Evolutionary conservation across 2,797 vertebrate genomes (phyloP).

Genomic region (Microctenopoma lineatum): DNA sequence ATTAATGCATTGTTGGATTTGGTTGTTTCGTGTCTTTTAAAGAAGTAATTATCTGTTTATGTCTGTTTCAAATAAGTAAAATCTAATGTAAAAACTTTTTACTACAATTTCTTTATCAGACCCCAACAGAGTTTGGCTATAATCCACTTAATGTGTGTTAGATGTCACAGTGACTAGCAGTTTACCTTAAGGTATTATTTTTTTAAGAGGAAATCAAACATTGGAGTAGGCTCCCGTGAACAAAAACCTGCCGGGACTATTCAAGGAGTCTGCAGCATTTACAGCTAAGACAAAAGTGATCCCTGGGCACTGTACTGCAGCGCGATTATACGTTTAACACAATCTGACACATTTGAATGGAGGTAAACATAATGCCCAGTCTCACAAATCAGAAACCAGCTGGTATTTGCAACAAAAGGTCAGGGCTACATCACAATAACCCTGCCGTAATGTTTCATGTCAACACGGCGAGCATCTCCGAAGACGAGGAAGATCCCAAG

Average conservation of each 20-base stretch:
- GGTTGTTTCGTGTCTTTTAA: no score
- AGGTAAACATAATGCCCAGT: not conserved
- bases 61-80: not conserved
- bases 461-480: conserved; percentile 72
- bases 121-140: not conserved
- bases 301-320: not conserved
- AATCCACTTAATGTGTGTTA: not conserved
- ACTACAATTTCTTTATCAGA: not conserved
- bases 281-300: not conserved
- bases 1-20: no score
- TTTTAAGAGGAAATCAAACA: conserved; percentile 1
- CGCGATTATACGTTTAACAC: not conserved
- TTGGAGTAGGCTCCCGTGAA: conserved; percentile 2
- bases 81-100: not conserved
- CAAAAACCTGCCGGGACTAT: not conserved
- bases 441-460: conserved; percentile 33
- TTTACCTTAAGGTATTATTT: not conserved
- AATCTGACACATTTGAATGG: not conserved
- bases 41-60: no score
- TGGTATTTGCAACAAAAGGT: not conserved
- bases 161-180: not conserved
- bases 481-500: conserved; percentile 72
- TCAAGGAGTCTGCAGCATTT: not conserved
- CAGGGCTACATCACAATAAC: conserved; percentile 24
- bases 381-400: not conserved